These are phyloP conservation scores for Rhinophrynus dorsalis DNA, from an alignment of 2,797 vertebrate species.

Conservation along the genomic window DNA sequence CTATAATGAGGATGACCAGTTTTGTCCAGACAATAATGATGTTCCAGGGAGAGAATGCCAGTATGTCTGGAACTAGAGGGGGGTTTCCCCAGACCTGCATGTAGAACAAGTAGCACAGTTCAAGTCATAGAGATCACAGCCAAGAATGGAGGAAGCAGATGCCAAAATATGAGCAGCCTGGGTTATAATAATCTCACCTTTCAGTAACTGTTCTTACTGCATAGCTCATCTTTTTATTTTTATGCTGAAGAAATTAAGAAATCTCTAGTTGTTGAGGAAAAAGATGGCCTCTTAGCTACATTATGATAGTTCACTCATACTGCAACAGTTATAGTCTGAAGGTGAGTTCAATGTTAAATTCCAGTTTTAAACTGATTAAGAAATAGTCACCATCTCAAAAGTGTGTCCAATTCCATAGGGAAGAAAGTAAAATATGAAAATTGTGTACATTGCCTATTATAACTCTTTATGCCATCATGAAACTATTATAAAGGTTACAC, in stretches of 20 bases:
- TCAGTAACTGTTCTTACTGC: conserved; percentile 7
- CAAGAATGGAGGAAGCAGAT: conserved; percentile 27
- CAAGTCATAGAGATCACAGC: conserved; percentile 8
- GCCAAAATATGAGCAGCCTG: conserved; percentile 23
- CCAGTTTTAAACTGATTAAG: too few relatives aligned
- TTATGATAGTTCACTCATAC: too few relatives aligned
- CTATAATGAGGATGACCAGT: conserved; percentile 14
- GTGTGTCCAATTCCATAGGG: too few relatives aligned
- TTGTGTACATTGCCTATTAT: too few relatives aligned
- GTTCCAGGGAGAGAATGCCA: conserved; percentile 16
- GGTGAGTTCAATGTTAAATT: too few relatives aligned
- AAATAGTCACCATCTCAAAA: too few relatives aligned
- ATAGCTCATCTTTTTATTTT: not conserved
- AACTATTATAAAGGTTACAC: too few relatives aligned
- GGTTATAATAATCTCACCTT: conserved; percentile 27
- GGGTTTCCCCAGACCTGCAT: conserved; percentile 23
- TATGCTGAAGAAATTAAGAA: not conserved
- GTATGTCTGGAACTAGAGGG: conserved; percentile 33
- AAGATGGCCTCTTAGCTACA: too few relatives aligned
- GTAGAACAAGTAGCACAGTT: conserved; percentile 30
- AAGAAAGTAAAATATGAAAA: too few relatives aligned
- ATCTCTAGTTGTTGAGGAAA: not conserved
- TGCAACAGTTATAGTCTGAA: too few relatives aligned
- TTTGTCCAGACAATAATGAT: conserved; percentile 33
- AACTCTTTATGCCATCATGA: too few relatives aligned